phyloP scores from a whole-genome alignment of 2,888 invertebrate genomes.

The Rosalia funebris region DNA sequence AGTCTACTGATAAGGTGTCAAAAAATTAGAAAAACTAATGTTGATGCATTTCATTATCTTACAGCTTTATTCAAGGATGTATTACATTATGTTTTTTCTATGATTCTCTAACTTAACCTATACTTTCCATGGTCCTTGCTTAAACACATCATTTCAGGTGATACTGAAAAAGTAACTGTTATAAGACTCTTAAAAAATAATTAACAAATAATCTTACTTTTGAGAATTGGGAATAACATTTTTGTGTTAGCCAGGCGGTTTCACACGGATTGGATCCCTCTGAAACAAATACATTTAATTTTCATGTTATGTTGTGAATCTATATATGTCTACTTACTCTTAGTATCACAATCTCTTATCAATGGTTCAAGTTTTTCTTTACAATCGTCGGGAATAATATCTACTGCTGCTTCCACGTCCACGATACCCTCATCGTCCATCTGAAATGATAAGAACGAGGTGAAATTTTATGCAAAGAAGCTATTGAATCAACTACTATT shows the following conservation, averaged over 20 bases:
- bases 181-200: not conserved
- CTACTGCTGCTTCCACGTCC: conserved; percentile 58
- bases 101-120: too few species aligned
- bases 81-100: too few species aligned
- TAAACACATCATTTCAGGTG: not conserved
- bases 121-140: too few species aligned
- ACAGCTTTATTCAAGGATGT: too few species aligned
- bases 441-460: conserved; percentile 46
- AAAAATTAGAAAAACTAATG: too few species aligned
- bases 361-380: conserved; percentile 45
- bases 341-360: conserved; percentile 55
- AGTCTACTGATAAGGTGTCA: too few species aligned
- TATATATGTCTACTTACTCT: conserved; percentile 48
- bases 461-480: not conserved
- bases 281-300: conserved; percentile 4
- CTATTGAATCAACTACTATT: not conserved
- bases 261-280: conserved; percentile 50
- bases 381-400: conserved; percentile 57
- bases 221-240: conserved; percentile 45
- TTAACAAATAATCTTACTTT: not conserved
- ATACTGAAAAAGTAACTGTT: not conserved
- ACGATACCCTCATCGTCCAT: conserved; percentile 60
- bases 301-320: too few species aligned
- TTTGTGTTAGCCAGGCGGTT: conserved; percentile 50
- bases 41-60: too few species aligned